Conservation (phyloP, 2,113 vertebrate genomes). For the Atherinomorus stipes region DNA sequence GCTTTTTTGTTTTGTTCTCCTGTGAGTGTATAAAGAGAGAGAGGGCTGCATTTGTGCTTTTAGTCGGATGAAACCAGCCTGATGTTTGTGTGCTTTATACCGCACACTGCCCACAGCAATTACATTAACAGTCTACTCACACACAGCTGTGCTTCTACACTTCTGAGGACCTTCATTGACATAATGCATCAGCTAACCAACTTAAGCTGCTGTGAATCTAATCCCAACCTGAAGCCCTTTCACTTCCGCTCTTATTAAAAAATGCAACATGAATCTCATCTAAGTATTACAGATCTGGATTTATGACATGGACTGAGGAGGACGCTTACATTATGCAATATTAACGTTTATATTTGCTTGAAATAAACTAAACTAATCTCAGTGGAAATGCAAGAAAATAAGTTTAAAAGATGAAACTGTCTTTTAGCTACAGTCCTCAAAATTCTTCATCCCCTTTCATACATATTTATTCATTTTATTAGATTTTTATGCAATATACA, state of each 20-base stretch:
- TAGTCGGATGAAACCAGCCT: slow-evolving; percentile 22
- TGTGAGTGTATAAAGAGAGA: background rate
- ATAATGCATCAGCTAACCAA: background rate
- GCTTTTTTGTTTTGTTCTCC: background rate
- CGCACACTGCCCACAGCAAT: slow-evolving; percentile 1
- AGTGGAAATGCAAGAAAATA: too few relatives aligned
- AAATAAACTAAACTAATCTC: too few relatives aligned
- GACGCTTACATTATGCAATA: too few relatives aligned
- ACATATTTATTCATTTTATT: too few relatives aligned
- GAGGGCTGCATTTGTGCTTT: background rate
- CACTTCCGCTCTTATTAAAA: background rate
- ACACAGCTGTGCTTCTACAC: background rate
- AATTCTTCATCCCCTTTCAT: too few relatives aligned
- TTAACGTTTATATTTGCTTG: too few relatives aligned
- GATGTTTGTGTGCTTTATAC: background rate
- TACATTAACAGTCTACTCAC: slow-evolving; percentile 13
- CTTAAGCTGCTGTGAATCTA: background rate
- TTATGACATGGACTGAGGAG: background rate
- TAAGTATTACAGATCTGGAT: background rate
- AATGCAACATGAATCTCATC: background rate
- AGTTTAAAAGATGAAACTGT: too few relatives aligned
- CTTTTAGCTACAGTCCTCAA: too few relatives aligned
- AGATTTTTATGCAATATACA: too few relatives aligned
- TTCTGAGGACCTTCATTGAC: background rate
- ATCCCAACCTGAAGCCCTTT: background rate